phyloP scores from a whole-genome alignment of 2,113 vertebrate species.

The Heterochromis multidens region DNA sequence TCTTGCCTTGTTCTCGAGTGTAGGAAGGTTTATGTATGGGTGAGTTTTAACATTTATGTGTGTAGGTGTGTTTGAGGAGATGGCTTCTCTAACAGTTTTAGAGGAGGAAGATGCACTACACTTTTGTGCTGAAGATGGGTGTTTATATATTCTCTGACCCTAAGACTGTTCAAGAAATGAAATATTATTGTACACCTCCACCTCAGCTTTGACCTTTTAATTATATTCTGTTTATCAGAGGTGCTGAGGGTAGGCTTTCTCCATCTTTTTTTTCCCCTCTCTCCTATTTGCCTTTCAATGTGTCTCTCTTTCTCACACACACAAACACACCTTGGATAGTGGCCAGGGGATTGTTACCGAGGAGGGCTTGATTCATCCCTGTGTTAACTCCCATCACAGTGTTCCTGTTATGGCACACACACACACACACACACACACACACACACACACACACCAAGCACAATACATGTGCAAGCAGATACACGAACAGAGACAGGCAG shows the following conservation, averaged over 20 bases:
- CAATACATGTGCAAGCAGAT: conserved; percentile 35
- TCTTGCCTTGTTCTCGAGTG: conserved; percentile 12
- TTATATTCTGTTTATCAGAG: neutral
- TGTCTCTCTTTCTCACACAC: neutral
- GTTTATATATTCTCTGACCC: neutral
- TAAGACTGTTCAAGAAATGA: neutral
- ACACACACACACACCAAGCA: conserved; percentile 23
- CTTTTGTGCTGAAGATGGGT: neutral
- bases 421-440: conserved; percentile 33
- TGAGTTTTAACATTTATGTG: neutral
- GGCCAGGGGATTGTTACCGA: conserved; percentile 90
- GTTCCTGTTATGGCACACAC: conserved; percentile 82
- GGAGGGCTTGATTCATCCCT: conserved; percentile 89
- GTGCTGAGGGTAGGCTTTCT: neutral
- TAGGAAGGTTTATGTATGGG: conserved; percentile 22
- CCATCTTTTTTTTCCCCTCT: neutral
- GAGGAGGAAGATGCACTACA: neutral
- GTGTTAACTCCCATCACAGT: conserved; percentile 91
- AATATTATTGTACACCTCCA: conserved; percentile 5
- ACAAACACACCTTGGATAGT: conserved; percentile 91
- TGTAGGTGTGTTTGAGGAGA: conserved; percentile 2
- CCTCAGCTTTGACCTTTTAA: neutral
- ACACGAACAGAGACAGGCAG: conserved; percentile 46
- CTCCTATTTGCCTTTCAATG: neutral
- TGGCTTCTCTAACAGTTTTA: neutral